Evolutionary conservation across 2,113 vertebrate genomes (phyloP).

Genomic region (Gobius niger): DNA sequence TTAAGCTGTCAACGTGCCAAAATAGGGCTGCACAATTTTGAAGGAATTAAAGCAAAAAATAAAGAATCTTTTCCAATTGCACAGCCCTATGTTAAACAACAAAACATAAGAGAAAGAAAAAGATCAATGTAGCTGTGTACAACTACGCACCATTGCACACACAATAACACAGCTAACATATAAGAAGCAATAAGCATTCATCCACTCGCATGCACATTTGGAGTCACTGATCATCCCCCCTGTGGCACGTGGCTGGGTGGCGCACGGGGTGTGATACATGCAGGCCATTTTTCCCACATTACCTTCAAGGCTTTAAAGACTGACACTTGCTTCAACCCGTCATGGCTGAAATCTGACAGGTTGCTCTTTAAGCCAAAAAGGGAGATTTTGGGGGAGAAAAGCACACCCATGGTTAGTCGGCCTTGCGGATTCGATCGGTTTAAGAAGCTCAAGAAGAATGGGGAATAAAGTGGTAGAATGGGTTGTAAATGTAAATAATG

Average conservation of each 20-base stretch:
- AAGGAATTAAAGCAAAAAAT: neutral
- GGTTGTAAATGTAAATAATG: conserved; percentile 14
- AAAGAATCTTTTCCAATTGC: no score
- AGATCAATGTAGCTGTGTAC: neutral
- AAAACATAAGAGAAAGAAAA: conserved; percentile 30
- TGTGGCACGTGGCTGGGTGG: conserved; percentile 30
- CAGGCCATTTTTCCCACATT: conserved; percentile 74
- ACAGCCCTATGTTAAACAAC: neutral
- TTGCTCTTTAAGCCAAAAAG: conserved; percentile 90
- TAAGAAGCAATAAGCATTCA: conserved; percentile 13
- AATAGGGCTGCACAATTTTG: neutral
- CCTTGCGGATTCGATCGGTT: conserved; percentile 20
- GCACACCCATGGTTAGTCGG: conserved; percentile 73
- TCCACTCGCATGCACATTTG: conserved; percentile 48
- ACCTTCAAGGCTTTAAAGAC: conserved; percentile 97
- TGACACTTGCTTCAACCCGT: conserved; percentile 91
- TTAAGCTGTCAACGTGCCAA: neutral
- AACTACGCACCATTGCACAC: neutral
- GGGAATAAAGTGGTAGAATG: neutral
- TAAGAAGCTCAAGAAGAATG: conserved; percentile 26
- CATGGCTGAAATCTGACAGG: conserved; percentile 91
- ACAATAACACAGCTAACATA: conserved; percentile 6
- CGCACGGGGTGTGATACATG: conserved; percentile 46
- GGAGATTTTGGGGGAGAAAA: conserved; percentile 73
- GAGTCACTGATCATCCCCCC: conserved; percentile 15